Evolutionary conservation across 1,140 invertebrate species (phyloP), one percentile per base, ranked within the genome.

Genomic region (Heliconius nattereri): DNA sequence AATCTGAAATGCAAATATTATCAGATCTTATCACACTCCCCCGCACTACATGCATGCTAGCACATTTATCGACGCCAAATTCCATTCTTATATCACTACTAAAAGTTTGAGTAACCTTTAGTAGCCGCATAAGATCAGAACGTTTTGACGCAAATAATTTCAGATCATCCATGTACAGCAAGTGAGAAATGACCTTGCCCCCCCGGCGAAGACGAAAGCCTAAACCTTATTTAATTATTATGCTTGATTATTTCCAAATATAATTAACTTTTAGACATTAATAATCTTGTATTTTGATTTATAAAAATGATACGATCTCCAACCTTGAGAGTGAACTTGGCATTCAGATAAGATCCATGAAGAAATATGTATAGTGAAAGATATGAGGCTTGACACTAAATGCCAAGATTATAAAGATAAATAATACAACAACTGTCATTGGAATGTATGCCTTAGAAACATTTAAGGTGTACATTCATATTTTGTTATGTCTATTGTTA

Each of bases 311-410:
- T 66, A 66, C 74, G 70, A 54, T 76, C 75, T 66, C 37, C 70
- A 8, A 32, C 75, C 75, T 77, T 77, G 75, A 49, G 19, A 40
- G 66, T 54, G 70, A 78, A 78, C 71, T 73, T 73, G 32, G 35
- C 49, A 71, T 73, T 72, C 7, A 40, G 76, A 78, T 78, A 78
- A 78, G 71, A 78, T 78, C 73, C 9, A 13, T 78, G 5, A 72
- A 7, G 35, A 37, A 72, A 37, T 72, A 72, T 72, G 35, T 23
- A 72, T 26, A 66, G 23, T 26, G 13, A 29, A 29, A 66, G 60
- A 66, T 66, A 66, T 66, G 29, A 66, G 23, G 11, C 3, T 26
- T 11, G 57, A 23, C n/a, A n/a, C 7, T 66, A 29, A 66, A 66
- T 66, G 60, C 60, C 60, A 66, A 66, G 60, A 66, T 66, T 26